phyloP scores from a whole-genome alignment of 2,888 invertebrate species.

The Cephus nigrinus region DNA sequence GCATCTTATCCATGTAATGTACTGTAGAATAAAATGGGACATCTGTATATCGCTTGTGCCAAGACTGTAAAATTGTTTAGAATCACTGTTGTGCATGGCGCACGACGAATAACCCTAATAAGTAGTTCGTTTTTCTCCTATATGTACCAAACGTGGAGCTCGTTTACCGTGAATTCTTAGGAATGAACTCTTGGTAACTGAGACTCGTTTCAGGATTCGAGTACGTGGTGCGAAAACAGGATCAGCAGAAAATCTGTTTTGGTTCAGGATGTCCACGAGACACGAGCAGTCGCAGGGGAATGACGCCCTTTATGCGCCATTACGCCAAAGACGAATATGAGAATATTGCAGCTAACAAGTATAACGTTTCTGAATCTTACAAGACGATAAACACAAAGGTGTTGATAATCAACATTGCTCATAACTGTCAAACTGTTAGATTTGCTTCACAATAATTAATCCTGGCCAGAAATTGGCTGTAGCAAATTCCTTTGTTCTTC shows the following conservation, averaged over 20 bases:
- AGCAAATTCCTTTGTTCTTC: not conserved
- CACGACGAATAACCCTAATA: not conserved
- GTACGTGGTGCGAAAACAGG: constrained; percentile 47
- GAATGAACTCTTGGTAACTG: not conserved
- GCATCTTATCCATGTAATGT: not conserved
- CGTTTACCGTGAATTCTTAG: not conserved
- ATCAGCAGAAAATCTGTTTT: constrained; percentile 53
- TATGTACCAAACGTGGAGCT: not conserved
- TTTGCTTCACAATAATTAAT: not conserved
- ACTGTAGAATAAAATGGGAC: not conserved
- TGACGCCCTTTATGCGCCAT: constrained; percentile 50
- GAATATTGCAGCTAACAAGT: constrained; percentile 47
- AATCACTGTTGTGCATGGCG: not conserved
- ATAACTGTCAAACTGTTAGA: not conserved
- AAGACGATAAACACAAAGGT: constrained; percentile 46
- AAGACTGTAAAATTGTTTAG: not conserved
- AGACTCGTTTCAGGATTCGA: constrained; percentile 41
- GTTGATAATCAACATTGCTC: not conserved
- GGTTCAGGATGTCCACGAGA: constrained; percentile 52
- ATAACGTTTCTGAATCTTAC: constrained; percentile 45
- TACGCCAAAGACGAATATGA: constrained; percentile 45
- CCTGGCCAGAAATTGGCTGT: not conserved
- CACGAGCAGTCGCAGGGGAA: constrained; percentile 42
- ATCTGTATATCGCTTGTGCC: not conserved
- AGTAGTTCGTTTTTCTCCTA: not conserved